Conservation (phyloP, 2,797 vertebrate species). For the Tadarida brasiliensis region DNA sequence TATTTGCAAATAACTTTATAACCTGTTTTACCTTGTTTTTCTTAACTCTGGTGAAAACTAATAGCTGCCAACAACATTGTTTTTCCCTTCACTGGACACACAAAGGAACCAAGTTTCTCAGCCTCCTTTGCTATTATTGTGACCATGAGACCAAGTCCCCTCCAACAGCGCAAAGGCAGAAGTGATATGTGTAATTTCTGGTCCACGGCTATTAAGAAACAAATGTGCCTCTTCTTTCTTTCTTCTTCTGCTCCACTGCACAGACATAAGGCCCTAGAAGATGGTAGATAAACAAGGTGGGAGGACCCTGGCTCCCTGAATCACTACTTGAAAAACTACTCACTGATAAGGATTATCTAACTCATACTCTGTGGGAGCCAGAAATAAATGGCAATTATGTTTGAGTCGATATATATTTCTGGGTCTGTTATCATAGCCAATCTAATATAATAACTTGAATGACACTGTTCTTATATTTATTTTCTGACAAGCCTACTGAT, state of each 20-base stretch:
- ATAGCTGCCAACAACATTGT: neutral
- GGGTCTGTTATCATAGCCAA: neutral
- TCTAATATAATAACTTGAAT: neutral
- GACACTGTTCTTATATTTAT: neutral
- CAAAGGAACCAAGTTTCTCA: neutral
- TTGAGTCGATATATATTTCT: neutral
- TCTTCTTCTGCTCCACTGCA: neutral
- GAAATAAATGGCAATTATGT: neutral
- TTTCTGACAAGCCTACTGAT: neutral
- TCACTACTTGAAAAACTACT: neutral
- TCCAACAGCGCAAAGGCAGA: neutral
- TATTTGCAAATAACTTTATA: neutral
- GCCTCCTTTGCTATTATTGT: neutral
- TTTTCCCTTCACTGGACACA: neutral
- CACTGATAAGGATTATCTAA: neutral
- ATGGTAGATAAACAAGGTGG: neutral
- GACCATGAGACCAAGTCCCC: neutral
- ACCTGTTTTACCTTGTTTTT: slow-evolving; percentile 13
- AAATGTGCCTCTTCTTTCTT: neutral
- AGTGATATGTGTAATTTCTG: neutral
- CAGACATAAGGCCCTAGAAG: neutral
- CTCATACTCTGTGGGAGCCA: neutral
- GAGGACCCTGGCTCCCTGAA: neutral
- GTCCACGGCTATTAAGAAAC: neutral
- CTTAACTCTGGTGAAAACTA: neutral